Evolutionary conservation across 2,797 vertebrate species (phyloP), one percentile per base, ranked within the genome.

Genomic region (Sphenopsis melanotis): DNA sequence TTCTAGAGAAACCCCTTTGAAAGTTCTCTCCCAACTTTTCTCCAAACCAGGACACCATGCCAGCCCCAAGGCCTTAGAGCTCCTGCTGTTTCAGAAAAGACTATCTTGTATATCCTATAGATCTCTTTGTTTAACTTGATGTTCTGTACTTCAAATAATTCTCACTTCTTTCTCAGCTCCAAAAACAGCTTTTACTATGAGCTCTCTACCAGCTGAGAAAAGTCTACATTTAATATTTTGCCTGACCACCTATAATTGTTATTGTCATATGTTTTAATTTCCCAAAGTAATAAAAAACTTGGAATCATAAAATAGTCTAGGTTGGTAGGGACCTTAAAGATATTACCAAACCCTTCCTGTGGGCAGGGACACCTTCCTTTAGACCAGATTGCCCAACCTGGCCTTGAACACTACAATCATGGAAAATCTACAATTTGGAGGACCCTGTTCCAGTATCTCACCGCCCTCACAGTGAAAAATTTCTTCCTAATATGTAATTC

Each of bases 381-480:
- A 55, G 18, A 29, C 2, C 36, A 49, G 22, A 17, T 49, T 55
- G 27, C 6, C 56, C 41, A 49, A 3, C 13, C 11, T 61, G 32
- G 9, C 63, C 42, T 75, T 55, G 19, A 29, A 21, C 7, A n/a
- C 6, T 76, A 29, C 19, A 49, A 15, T 16, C 19, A 42, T 29
- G 19, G 16, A 66, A 75, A 41, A 55, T 5, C 19, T 23, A 29
- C 8, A 29, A 12, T 1, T 5, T 3, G 2, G 7, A 8, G 41
- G 18, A 24, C 6, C 3, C 8, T 37, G 16, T 15, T 36, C 27
- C 23, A 42, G 13, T 24, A 24, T 61, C 19, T 55, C 19, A 37
- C 10, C 4, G 12, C 13, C 15, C 18, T 49, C 8, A 49, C 5
- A 56, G 23, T 0, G 2, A 56, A 49, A 1, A 42, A 24, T 56